Conservation (phyloP, 1,140 invertebrate genomes). For the Nautilus pompilius region DNA sequence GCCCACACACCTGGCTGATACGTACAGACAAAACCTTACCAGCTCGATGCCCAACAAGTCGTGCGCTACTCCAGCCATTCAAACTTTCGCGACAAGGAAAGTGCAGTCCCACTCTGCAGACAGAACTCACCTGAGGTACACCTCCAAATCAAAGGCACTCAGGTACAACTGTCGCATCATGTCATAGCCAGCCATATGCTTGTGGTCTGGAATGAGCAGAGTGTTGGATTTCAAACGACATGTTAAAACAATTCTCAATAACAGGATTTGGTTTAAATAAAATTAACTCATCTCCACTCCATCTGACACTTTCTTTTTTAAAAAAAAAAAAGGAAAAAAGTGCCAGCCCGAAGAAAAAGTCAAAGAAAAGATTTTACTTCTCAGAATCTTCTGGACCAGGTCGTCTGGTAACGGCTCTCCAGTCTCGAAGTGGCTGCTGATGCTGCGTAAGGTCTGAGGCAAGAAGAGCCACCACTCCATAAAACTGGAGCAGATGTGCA, state of each 20-base stretch:
- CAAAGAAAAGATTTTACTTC: slow-evolving; percentile 35
- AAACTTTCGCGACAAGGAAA: no score
- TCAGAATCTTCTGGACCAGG: slow-evolving; percentile 64
- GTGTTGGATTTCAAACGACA: no score
- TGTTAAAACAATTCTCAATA: background rate
- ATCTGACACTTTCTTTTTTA: background rate
- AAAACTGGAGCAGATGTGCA: slow-evolving; percentile 74
- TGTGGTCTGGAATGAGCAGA: slow-evolving; percentile 60
- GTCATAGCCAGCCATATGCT: slow-evolving; percentile 74
- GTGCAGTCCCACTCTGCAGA: no score
- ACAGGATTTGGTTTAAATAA: background rate
- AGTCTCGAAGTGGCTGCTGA: slow-evolving; percentile 73
- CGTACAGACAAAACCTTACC: no score
- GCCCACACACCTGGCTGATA: no score
- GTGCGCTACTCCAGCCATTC: no score
- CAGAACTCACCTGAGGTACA: slow-evolving; percentile 68
- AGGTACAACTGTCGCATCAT: slow-evolving; percentile 76
- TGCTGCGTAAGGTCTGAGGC: slow-evolving; percentile 63
- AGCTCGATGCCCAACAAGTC: no score
- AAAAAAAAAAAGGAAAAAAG: no score
- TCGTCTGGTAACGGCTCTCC: slow-evolving; percentile 68
- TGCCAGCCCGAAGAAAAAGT: background rate
- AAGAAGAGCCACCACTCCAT: slow-evolving; percentile 79
- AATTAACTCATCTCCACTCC: background rate
- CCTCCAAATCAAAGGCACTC: slow-evolving; percentile 78